phyloP scores from a whole-genome alignment of 1,140 invertebrate species.

The Dolichoris vasculosae region DNA sequence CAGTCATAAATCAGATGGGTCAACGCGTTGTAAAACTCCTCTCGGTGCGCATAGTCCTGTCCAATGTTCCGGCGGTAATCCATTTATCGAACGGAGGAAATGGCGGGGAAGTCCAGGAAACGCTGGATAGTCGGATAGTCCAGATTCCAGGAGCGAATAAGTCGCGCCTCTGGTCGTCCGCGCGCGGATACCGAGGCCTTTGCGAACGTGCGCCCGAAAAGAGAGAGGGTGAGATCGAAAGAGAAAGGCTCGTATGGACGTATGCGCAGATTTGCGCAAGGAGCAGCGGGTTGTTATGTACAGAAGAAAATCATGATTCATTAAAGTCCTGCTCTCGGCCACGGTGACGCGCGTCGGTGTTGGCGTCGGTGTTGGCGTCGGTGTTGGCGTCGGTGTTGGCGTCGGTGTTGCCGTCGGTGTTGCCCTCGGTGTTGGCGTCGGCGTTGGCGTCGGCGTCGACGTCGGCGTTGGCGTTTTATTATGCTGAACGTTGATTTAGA shows the following conservation, averaged over 20 bases:
- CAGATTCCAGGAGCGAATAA: background rate
- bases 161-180: background rate
- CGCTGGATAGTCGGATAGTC: background rate
- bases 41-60: background rate
- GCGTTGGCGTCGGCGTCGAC: no score
- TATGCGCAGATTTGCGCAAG: background rate
- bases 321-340: slow-evolving; percentile 61
- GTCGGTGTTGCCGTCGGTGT: no score
- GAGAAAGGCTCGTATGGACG: background rate
- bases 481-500: slow-evolving; percentile 72
- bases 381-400: no score
- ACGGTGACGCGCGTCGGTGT: slow-evolving; percentile 44
- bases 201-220: no score
- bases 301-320: slow-evolving; percentile 65
- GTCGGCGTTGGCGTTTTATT: slow-evolving; percentile 66
- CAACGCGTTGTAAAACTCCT: slow-evolving; percentile 23
- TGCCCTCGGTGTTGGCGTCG: no score
- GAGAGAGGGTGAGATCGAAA: background rate
- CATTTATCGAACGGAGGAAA: background rate
- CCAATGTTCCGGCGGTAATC: background rate
- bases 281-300: slow-evolving; percentile 3
- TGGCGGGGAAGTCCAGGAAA: background rate
- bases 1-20: slow-evolving; percentile 14
- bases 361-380: no score
- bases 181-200: no score